Conservation (phyloP, 2,797 vertebrate species). For the Distichodus sexfasciatus region DNA sequence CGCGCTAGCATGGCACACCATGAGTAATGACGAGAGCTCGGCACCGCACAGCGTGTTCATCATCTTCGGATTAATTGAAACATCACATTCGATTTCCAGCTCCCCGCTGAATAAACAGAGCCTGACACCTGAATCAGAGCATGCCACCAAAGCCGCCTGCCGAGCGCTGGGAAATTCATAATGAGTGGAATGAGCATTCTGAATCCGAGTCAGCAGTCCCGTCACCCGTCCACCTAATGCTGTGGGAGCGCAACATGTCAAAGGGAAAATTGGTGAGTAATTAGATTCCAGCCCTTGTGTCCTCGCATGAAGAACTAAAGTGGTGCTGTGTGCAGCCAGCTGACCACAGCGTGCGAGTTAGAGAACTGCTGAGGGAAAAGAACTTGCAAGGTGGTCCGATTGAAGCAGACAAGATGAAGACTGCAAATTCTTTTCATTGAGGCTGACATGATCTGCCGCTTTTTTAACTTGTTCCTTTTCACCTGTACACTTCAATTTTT, state of each 20-base stretch:
- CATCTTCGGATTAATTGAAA: slow-evolving; percentile 20
- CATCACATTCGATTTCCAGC: slow-evolving; percentile 12
- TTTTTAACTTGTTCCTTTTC: not conserved
- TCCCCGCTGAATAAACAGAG: slow-evolving; percentile 7
- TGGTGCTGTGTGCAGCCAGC: not conserved
- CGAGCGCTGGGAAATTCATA: not conserved
- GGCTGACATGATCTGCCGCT: not conserved
- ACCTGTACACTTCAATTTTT: not conserved
- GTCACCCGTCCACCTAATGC: not conserved
- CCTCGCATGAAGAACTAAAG: not conserved
- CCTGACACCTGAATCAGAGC: slow-evolving; percentile 10
- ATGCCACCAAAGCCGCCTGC: not conserved
- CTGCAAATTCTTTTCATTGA: not conserved
- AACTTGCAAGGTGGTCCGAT: not conserved
- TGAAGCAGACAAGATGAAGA: not conserved
- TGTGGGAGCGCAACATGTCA: slow-evolving; percentile 15
- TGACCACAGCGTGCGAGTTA: not conserved
- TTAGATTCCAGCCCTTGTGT: slow-evolving; percentile 10
- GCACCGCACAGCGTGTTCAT: not conserved
- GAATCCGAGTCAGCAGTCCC: slow-evolving; percentile 20
- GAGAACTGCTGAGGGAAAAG: not conserved
- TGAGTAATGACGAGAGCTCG: slow-evolving; percentile 8
- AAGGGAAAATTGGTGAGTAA: slow-evolving; percentile 27
- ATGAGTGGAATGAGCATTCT: not conserved
- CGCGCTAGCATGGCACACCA: not conserved